phyloP scores from a whole-genome alignment of 2,888 invertebrate species.

The Drosophila lutescens region DNA sequence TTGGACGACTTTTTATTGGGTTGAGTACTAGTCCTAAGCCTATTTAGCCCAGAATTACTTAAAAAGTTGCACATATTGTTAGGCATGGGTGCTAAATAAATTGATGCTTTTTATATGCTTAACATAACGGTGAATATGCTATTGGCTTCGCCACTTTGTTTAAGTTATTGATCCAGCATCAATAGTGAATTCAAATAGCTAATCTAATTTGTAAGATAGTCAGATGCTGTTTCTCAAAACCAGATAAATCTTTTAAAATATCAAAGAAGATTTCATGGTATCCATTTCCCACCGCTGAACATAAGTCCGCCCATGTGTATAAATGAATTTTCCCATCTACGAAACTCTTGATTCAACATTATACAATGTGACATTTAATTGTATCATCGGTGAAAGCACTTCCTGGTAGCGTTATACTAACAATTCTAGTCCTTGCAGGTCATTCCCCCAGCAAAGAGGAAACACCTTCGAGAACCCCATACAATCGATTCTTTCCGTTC shows the following conservation, averaged over 20 bases:
- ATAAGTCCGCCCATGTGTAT: background rate
- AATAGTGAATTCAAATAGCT: no score
- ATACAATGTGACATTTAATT: slow-evolving; percentile 14
- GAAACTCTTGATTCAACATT: slow-evolving; percentile 1
- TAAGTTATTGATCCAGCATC: no score
- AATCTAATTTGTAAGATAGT: no score
- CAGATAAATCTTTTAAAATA: background rate
- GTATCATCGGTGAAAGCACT: slow-evolving; percentile 20
- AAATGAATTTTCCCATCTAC: slow-evolving; percentile 1
- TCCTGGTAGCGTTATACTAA: slow-evolving; percentile 24
- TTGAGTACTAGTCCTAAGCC: no score
- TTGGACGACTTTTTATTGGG: no score
- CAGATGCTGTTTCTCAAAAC: no score
- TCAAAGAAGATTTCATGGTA: background rate
- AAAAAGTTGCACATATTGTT: no score
- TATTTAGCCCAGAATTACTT: no score
- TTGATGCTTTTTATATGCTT: no score
- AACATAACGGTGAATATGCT: no score
- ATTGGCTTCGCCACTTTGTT: no score
- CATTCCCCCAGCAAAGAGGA: slow-evolving; percentile 19
- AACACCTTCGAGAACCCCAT: slow-evolving; percentile 6
- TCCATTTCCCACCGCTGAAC: background rate
- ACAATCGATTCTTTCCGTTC: slow-evolving; percentile 47
- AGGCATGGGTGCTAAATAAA: no score
- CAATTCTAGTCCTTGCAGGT: slow-evolving; percentile 4